phyloP scores from a whole-genome alignment of 2,888 invertebrate species.

The Drosophila subsilvestris region DNA sequence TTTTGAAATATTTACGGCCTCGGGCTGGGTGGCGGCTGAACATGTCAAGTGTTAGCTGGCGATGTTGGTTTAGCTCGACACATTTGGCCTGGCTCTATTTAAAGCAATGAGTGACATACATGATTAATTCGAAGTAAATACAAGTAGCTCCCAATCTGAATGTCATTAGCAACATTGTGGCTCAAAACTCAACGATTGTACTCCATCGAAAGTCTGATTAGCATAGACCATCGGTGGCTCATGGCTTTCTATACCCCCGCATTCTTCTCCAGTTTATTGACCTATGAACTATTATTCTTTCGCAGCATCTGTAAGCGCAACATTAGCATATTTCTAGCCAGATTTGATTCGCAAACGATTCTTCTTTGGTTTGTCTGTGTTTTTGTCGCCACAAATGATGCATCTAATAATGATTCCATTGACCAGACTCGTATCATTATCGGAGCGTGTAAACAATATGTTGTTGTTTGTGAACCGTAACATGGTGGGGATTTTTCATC shows the following conservation, averaged over 20 bases:
- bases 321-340: slow-evolving; percentile 37
- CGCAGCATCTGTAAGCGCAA: slow-evolving; percentile 9
- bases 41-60: slow-evolving; percentile 42
- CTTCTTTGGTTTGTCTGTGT: slow-evolving; percentile 6
- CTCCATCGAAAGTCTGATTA: slow-evolving; percentile 10
- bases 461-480: slow-evolving; percentile 30
- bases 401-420: slow-evolving; percentile 30
- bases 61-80: slow-evolving; percentile 32
- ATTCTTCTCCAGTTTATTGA: slow-evolving; percentile 51
- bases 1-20: slow-evolving; percentile 12
- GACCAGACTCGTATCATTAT: slow-evolving; percentile 18
- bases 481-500: slow-evolving; percentile 24
- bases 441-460: slow-evolving; percentile 15
- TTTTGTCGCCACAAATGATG: slow-evolving; percentile 17
- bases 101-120: not conserved
- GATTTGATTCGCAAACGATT: not conserved
- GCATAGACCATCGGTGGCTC: slow-evolving; percentile 29
- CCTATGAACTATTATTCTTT: slow-evolving; percentile 42
- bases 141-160: not conserved
- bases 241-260: slow-evolving; percentile 32
- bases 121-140: slow-evolving; percentile 1
- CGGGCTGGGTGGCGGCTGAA: slow-evolving; percentile 10
- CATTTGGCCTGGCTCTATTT: slow-evolving; percentile 27
- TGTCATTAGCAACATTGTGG: not conserved
- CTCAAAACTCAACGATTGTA: slow-evolving; percentile 3